Evolutionary conservation across 2,113 vertebrate species (phyloP).

Genomic region (Neopipo cinnamomea): DNA sequence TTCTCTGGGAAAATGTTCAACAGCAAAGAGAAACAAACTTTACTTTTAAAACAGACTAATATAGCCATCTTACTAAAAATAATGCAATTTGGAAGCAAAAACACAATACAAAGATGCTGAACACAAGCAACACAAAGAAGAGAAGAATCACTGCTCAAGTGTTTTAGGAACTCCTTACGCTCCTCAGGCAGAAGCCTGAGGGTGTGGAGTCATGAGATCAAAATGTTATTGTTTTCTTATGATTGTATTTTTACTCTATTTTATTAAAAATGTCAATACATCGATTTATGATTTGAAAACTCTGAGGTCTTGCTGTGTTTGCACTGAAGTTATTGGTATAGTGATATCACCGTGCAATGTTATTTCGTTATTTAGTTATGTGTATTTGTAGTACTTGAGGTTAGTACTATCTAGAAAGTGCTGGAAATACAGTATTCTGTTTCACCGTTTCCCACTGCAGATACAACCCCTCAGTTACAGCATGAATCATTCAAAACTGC

Average conservation of each 20-base stretch:
- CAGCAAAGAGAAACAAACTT: neutral
- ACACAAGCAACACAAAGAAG: neutral
- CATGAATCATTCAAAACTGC: slow-evolving; percentile 17
- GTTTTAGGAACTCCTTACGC: neutral
- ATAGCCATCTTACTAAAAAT: neutral
- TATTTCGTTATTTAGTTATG: neutral
- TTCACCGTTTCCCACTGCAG: neutral
- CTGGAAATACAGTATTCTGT: neutral
- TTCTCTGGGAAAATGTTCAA: neutral
- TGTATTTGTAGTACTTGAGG: neutral
- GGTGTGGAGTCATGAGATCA: neutral
- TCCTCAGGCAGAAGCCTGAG: neutral
- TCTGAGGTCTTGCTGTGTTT: neutral
- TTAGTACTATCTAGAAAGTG: neutral
- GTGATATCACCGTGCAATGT: neutral
- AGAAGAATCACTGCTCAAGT: neutral
- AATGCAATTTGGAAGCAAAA: neutral
- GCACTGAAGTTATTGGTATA: neutral
- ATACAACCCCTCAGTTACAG: neutral
- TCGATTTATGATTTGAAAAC: neutral
- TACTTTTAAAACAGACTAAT: neutral
- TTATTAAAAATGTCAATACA: neutral
- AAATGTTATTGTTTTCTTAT: neutral
- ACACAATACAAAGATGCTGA: neutral
- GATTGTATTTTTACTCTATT: neutral